These are phyloP conservation scores for Simalia tracyae DNA, from an alignment of 2,797 vertebrate genomes.

Conservation along the genomic window DNA sequence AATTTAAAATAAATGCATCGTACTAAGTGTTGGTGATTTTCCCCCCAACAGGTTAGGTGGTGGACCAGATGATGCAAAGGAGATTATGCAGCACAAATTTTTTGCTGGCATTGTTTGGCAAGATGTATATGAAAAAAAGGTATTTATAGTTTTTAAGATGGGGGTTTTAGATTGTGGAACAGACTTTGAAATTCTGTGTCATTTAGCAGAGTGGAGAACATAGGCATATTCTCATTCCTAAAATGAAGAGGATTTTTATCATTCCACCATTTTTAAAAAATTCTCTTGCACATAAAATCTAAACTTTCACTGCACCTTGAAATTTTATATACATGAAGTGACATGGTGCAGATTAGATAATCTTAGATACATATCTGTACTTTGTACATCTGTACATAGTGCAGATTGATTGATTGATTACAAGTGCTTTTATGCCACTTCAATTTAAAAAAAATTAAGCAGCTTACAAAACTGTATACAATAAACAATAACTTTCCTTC, in stretches of 20 bases:
- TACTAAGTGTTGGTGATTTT: neutral
- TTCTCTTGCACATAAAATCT: neutral
- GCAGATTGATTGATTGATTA: neutral
- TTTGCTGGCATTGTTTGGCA: slow-evolving; percentile 93
- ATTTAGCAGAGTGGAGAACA: neutral
- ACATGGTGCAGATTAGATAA: neutral
- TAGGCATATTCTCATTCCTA: neutral
- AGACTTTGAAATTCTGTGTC: neutral
- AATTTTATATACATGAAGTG: neutral
- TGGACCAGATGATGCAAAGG: slow-evolving; percentile 93
- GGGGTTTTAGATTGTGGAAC: neutral
- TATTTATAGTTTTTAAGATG: slow-evolving; percentile 57
- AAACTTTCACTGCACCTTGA: neutral
- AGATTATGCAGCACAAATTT: slow-evolving; percentile 98
- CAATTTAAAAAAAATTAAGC: neutral
- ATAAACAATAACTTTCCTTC: neutral
- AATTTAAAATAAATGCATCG: neutral
- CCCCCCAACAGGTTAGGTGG: slow-evolving; percentile 86
- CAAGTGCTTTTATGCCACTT: neutral
- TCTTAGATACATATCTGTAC: neutral
- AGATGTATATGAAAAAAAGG: slow-evolving; percentile 97
- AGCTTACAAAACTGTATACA: neutral
- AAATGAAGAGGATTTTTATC: too few relatives aligned
- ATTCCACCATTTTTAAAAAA: neutral
- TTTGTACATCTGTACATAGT: neutral